phyloP scores from a whole-genome alignment of 2,113 vertebrate genomes.

The Paratilapia polleni region DNA sequence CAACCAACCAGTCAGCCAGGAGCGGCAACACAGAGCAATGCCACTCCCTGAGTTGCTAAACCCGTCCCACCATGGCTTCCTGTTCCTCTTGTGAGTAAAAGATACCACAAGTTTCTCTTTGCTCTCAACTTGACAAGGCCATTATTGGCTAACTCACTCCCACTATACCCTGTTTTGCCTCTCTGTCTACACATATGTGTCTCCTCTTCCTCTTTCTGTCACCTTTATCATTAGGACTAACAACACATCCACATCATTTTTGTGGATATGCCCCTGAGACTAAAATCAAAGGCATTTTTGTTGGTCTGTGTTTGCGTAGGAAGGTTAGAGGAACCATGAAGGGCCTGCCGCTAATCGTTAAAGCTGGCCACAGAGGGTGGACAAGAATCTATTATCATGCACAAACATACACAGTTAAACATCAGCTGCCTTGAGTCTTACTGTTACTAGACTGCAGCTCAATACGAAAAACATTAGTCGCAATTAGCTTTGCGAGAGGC shows the following conservation, averaged over 20 bases:
- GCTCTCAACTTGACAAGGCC: not conserved
- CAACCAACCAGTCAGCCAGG: constrained; percentile 4
- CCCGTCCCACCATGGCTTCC: constrained; percentile 33
- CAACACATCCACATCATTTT: not conserved
- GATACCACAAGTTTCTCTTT: constrained; percentile 33
- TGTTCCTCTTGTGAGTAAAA: constrained; percentile 44
- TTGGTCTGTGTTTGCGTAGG: constrained; percentile 26
- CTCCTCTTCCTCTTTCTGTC: not conserved
- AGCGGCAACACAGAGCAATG: not conserved
- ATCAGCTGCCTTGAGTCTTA: constrained; percentile 39
- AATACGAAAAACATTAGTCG: constrained; percentile 65
- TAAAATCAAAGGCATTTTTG: constrained; percentile 2
- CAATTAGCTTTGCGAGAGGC: constrained; percentile 55
- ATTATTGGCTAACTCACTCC: not conserved
- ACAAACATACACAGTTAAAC: constrained; percentile 25
- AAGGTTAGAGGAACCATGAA: constrained; percentile 40
- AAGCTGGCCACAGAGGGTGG: constrained; percentile 42
- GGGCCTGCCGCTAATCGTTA: constrained; percentile 41
- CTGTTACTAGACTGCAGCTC: constrained; percentile 41
- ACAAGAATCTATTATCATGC: constrained; percentile 41
- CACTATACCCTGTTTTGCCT: not conserved
- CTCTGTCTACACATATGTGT: not conserved
- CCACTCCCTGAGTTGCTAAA: constrained; percentile 45
- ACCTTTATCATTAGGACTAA: not conserved
- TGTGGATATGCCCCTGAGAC: not conserved